Conservation (phyloP, 2,888 invertebrate genomes). For the Cosmia pyralina region DNA sequence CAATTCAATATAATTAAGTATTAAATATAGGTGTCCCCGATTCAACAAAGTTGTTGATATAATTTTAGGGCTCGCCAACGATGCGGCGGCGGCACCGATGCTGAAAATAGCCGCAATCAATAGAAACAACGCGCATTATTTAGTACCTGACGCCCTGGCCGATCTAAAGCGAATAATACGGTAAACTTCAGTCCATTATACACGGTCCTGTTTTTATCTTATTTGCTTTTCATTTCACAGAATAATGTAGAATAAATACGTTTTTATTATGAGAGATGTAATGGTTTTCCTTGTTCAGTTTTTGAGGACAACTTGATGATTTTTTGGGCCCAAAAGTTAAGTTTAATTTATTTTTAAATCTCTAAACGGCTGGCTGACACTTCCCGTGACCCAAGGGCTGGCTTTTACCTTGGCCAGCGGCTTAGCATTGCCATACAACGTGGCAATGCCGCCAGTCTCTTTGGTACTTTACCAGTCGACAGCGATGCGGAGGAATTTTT, state of each 20-base stretch:
- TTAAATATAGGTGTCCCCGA: slow-evolving; percentile 33
- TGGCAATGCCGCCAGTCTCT: too few relatives aligned
- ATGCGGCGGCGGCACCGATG: slow-evolving; percentile 61
- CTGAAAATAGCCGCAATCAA: slow-evolving; percentile 84
- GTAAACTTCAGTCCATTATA: slow-evolving; percentile 61
- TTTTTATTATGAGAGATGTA: slow-evolving; percentile 53
- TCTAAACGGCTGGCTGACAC: too few relatives aligned
- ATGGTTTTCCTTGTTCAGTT: slow-evolving; percentile 47
- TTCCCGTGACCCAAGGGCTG: too few relatives aligned
- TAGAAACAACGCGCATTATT: slow-evolving; percentile 76
- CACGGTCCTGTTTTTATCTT: slow-evolving; percentile 59
- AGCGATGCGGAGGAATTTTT: too few relatives aligned
- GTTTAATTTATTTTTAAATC: background rate
- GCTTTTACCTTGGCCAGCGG: too few relatives aligned
- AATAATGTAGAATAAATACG: slow-evolving; percentile 50
- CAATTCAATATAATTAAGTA: slow-evolving; percentile 30
- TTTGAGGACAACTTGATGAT: background rate
- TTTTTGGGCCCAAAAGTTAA: background rate
- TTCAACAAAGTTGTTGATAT: slow-evolving; percentile 51
- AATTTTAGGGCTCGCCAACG: slow-evolving; percentile 53
- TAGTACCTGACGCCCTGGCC: slow-evolving; percentile 65
- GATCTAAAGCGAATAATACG: slow-evolving; percentile 57
- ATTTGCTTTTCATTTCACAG: slow-evolving; percentile 59
- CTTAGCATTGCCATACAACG: too few relatives aligned
- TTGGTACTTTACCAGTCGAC: too few relatives aligned